Evolutionary conservation across 1,140 invertebrate species (phyloP), one percentile per base, ranked within the genome.

Genomic region (Orius insidiosus): DNA sequence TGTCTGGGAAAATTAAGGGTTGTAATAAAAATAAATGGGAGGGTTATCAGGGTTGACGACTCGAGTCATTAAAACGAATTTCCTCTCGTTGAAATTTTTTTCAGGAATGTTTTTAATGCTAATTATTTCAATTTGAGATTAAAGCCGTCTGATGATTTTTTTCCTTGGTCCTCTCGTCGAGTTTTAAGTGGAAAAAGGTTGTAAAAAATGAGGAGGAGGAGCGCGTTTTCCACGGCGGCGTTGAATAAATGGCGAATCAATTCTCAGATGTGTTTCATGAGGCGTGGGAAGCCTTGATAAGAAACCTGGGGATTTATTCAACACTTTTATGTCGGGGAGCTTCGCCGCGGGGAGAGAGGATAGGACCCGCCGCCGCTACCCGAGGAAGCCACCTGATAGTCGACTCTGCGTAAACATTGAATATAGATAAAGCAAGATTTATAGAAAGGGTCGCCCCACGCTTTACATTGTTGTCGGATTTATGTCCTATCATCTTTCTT

Each of bases 351-450:
- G 24, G 24, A 3, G 24, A 24, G 31, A 19, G 24, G 31, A 10
- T n/a, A 36, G n/a, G 5, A n/a, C 14, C 35, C n/a, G n/a, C 14
- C 35, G 35, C 35, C 16, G 41, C 41, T 31, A n/a, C 14, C 35
- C n/a, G n/a, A 11, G n/a, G 35, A n/a, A 9, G 41, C 41, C 16
- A 43, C 41, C 41, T 43, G 41, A 43, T 43, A 43, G 41, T 31
- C 41, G 35, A n/a, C 10, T 30, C 24, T 31, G n/a, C 41, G 41
- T 43, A 43, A 43, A 43, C 38, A 40, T 24, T 43, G 41, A 43
- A 43, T 31, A 31, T 31, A 43, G 41, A 43, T 43, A 43, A 43
- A 43, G 16, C n/a, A 30, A 43, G 41, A 43, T 43, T 43, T 43
- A 43, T 43, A 31, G 41, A 43, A n/a, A 36, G 38, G 15, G 16